These are phyloP conservation scores for Drosophila ironensis DNA, from an alignment of 1,140 invertebrate genomes.

Conservation along the genomic window DNA sequence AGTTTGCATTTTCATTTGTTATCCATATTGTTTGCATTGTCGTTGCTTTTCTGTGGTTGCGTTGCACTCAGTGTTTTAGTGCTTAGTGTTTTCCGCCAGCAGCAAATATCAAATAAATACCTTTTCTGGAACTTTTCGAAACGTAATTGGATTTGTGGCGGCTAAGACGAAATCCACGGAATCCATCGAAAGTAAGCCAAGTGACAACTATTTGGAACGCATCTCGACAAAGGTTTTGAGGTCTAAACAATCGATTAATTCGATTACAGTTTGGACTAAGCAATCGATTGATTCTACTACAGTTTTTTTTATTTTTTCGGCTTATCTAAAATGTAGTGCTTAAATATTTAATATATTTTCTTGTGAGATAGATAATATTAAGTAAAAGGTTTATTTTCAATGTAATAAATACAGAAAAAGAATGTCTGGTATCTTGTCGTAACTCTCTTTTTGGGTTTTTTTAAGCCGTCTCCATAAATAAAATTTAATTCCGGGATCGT, in stretches of 20 bases:
- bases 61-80: conserved; percentile 41
- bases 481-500: conserved; percentile 19
- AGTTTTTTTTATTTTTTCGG: too few species aligned
- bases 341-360: too few species aligned
- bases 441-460: background rate
- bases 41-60: background rate
- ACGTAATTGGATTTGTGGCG: conserved; percentile 57
- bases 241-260: too few species aligned
- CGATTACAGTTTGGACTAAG: too few species aligned
- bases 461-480: background rate
- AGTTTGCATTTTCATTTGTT: conserved; percentile 59
- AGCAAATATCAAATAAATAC: conserved; percentile 55
- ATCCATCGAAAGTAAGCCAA: background rate
- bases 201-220: background rate
- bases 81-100: conserved; percentile 20
- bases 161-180: background rate
- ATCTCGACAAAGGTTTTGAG: background rate
- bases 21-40: conserved; percentile 68
- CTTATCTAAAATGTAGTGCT: too few species aligned
- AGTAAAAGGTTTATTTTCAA: too few species aligned
- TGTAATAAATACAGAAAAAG: too few species aligned
- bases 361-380: too few species aligned
- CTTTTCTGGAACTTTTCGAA: conserved; percentile 14
- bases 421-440: too few species aligned
- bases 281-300: too few species aligned